Base-by-base conservation (phyloP, 2,888 invertebrate genomes). In the Ochropleura plecta region DNA sequence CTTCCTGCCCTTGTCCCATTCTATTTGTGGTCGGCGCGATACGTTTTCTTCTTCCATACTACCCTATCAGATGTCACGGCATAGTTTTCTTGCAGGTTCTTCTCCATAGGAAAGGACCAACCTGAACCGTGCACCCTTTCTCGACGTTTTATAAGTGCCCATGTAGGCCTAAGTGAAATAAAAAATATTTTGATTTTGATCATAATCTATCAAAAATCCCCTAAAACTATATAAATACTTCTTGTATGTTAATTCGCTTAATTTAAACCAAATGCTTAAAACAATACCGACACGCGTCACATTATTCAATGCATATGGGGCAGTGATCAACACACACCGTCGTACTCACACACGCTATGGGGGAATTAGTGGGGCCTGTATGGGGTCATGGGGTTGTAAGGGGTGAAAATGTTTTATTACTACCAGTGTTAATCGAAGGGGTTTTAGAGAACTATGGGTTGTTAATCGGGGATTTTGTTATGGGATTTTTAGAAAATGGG, bases 231-330 rank as follows among this genome's bases (percentile, higher is more conserved):
- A 30, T 30, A 30, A 30, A 30, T 30, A n/a, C 8, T 12, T 42
- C 12, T 8, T 20, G 8, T n/a, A 16, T 14, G 3, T 48, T 44
- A 53, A 42, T 53, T 48, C 80, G 20, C 53, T 12, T 55, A 74
- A 80, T 80, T 63, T 80, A 55, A 30, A 73, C 40, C 74, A 49
- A 77, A 77, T 81, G 44, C 81, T n/a, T 73, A 73, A 76, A 80
- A 76, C 76, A 76, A 76, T 76, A 76, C 42, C 0, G 55, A 0
- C 76, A 80, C 81, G 75, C 81, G 62, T 63, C 20, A 49, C 44
- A 74, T 74, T 55, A 80, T 74, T 40, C 44, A 74, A 20, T 10
- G 3, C n/a, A 1, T 18, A 55, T 55, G 60, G 59, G 30, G 12
- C 51, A 42, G 53, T 79, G 76, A 53, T 53, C 51, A 48, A 79